phyloP scores from a whole-genome alignment of 2,113 vertebrate species.

The Anguilla japonica region DNA sequence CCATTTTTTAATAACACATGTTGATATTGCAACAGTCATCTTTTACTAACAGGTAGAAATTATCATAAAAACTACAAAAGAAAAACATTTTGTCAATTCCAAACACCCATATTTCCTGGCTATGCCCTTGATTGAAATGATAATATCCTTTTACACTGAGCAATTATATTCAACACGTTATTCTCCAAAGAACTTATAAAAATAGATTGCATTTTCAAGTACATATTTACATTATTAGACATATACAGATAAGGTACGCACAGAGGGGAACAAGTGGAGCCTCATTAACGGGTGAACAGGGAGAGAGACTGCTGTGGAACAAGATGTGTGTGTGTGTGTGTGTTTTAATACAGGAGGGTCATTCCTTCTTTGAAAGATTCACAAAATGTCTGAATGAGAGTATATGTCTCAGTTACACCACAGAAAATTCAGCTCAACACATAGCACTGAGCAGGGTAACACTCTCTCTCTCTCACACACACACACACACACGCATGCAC shows the following conservation, averaged over 20 bases:
- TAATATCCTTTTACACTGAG: constrained; percentile 72
- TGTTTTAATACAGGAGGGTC: neutral
- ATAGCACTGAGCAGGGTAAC: neutral
- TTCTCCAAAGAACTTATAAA: constrained; percentile 84
- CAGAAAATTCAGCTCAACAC: neutral
- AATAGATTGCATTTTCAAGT: constrained; percentile 85
- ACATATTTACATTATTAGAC: constrained; percentile 86
- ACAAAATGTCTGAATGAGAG: neutral
- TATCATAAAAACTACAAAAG: constrained; percentile 57
- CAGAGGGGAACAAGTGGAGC: constrained; percentile 20
- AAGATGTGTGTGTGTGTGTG: constrained; percentile 20
- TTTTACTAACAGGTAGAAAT: constrained; percentile 74
- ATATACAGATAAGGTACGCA: constrained; percentile 54
- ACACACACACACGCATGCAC: neutral
- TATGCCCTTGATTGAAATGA: constrained; percentile 65
- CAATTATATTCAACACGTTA: constrained; percentile 72
- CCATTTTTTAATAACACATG: constrained; percentile 77
- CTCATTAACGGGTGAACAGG: neutral
- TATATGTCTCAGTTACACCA: neutral
- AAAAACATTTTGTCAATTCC: constrained; percentile 52
- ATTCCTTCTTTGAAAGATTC: neutral
- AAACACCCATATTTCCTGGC: constrained; percentile 60
- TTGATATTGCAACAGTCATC: constrained; percentile 73
- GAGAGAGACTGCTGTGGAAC: constrained; percentile 21
- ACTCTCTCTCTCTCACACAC: neutral